Conservation (phyloP, 2,888 invertebrate genomes). For the Ctena decussata region DNA sequence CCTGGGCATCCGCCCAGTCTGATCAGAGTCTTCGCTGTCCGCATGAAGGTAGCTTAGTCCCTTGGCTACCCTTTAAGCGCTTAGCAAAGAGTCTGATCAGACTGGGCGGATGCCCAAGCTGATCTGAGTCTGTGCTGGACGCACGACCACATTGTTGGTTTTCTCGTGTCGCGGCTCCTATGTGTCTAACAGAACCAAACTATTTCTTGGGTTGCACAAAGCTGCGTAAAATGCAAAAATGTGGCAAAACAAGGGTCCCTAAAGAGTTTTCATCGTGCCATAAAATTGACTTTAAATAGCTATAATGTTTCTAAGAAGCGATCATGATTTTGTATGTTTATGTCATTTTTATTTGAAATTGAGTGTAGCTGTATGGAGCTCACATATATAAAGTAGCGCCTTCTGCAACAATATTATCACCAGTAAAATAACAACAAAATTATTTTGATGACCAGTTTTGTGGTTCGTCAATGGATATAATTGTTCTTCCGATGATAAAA, state of each 20-base stretch:
- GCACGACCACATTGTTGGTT: no score
- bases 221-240: conserved; percentile 1
- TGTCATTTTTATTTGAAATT: conserved; percentile 20
- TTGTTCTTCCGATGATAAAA: background rate
- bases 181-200: no score
- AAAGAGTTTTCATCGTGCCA: background rate
- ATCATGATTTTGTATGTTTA: background rate
- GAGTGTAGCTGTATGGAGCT: conserved; percentile 7
- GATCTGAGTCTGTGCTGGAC: no score
- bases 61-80: no score
- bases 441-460: conserved; percentile 17
- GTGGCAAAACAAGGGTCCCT: background rate
- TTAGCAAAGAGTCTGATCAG: no score
- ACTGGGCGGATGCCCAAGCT: no score
- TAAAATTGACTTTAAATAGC: conserved; percentile 11
- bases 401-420: background rate
- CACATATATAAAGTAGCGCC: conserved; percentile 18
- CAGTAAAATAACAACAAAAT: conserved; percentile 11
- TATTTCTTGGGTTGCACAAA: conserved; percentile 1
- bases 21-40: no score
- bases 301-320: conserved; percentile 1
- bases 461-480: background rate
- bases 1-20: no score
- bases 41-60: no score
- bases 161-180: no score